Base-by-base conservation (phyloP, 53 echinoderm and acorn worm species). In the Patiria pectinifera region DNA sequence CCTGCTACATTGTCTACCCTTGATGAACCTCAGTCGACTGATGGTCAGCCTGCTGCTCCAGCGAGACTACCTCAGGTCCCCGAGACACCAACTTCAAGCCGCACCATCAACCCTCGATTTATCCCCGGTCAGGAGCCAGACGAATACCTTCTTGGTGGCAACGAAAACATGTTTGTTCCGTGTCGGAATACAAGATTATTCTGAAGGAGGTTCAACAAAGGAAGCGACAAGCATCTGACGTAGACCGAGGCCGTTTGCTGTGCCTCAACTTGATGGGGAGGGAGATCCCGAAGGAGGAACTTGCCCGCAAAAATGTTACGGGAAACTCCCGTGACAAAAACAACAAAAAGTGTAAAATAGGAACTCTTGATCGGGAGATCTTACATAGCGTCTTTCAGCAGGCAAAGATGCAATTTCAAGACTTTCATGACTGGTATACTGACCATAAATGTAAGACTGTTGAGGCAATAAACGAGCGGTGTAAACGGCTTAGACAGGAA, bases 111-210 rank as follows among this genome's bases (percentile, higher is more conserved):
- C 45, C 82, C 58, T 82, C 53, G 48, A 82, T 82, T 82, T 82
- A 16, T 82, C 13, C 58, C 53, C 16, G 82, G 82, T 15, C 15
- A 6, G 58, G 82, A 82, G 82, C 48, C 48, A 82, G 82, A 82
- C 82, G 2, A 47, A 49, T 82, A 82, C 48, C 82, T 82, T 82
- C 82, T 82, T 82, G 82, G 82, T 82, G 82, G 82, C n/a, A 82
- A 82, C 58, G 58, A 82, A 82, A 82, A 82, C 82, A 82, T 48
- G 82, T 82, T 82, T 48, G 82, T 35, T 82, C 53, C 13, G 82
- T 82, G 48, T 45, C 21, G 45, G 82, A 82, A 7, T 82, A 82
- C 82, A 71, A 53, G 82, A 22, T 49, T 4, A 48, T 49, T n/a
- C n/a, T n/a, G n/a, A n/a, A n/a, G n/a, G n/a, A n/a, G n/a, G n/a